phyloP scores from a whole-genome alignment of 2,888 invertebrate species.

The Sarcophaga rosellei region DNA sequence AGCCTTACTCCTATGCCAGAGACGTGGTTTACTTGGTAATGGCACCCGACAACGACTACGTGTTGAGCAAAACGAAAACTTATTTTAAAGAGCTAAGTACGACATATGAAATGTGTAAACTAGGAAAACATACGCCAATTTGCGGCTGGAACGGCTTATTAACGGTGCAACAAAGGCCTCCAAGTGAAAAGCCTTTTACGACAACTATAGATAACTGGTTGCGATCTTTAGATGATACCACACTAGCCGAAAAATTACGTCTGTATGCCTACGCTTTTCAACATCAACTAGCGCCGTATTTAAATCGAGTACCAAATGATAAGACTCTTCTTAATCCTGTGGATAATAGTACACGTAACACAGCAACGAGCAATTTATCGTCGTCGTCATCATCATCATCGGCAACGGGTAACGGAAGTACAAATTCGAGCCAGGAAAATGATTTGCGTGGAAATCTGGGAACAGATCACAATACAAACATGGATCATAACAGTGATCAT shows the following conservation, averaged over 20 bases:
- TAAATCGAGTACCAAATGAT: constrained; percentile 89
- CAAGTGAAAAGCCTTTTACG: constrained; percentile 64
- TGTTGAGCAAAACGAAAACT: constrained; percentile 88
- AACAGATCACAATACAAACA: constrained; percentile 59
- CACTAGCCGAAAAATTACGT: constrained; percentile 91
- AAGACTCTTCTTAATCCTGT: constrained; percentile 87
- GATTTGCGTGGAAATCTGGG: constrained; percentile 62
- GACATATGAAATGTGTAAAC: constrained; percentile 95
- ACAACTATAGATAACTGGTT: constrained; percentile 92
- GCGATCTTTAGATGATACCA: constrained; percentile 89
- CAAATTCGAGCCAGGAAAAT: constrained; percentile 39
- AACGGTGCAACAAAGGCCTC: constrained; percentile 85
- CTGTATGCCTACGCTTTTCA: constrained; percentile 92
- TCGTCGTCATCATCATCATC: constrained; percentile 70
- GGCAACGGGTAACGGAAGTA: constrained; percentile 56
- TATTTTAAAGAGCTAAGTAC: constrained; percentile 97
- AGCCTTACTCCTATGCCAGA: constrained; percentile 96
- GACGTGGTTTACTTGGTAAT: constrained; percentile 98
- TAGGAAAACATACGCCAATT: constrained; percentile 96
- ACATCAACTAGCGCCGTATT: constrained; percentile 88
- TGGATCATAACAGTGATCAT: constrained; percentile 70
- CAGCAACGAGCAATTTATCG: constrained; percentile 34
- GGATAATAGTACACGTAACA: constrained; percentile 76
- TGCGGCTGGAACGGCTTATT: constrained; percentile 93
- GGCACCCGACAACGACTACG: constrained; percentile 94